Base-by-base conservation (phyloP, 2,113 vertebrate species). In the Acrocephalus kingi region DNA sequence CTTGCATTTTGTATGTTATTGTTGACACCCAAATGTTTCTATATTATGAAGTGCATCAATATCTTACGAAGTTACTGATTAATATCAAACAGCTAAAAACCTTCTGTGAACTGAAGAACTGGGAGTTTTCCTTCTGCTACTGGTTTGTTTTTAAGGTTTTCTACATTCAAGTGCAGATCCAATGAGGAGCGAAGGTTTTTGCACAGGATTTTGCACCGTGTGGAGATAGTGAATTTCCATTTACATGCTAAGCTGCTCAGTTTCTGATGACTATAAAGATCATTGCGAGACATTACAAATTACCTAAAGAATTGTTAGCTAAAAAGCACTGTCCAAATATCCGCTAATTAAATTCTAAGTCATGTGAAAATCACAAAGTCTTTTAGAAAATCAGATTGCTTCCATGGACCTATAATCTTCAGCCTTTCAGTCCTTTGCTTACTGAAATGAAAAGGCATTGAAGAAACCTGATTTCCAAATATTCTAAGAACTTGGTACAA, bases 171-270 rank as follows among this genome's bases (percentile, higher is more conserved):
- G 22, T 11, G 37, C 28, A 77, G 45, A 37, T 56, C 27, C 31
- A 30, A 8, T 35, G 62, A 80, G 13, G 16, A 59, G 3, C 6
- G 37, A 87, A 13, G 16, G 3, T 8, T 73, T 77, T 61, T 59
- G 25, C 27, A 13, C 35, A 66, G 39, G 39, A 31, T 72, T 89
- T 90, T 90, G 35, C 58, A 35, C 16, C 18, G 54, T 33, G 39
- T 37, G 4, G 23, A 64, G 5, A 17, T 13, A 31, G 4, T 43
- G 28, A 46, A 41, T 78, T 79, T 67, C 10, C 39, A 7, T 58
- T 68, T 92, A 7, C 2, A 0, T 24, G 15, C 13, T 17, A 10
- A 64, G 19, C 4, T 22, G 6, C 31, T 76, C 30, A 17, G 1
- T 73, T 81, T 77, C 27, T 83, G 41, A 69, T 80, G 27, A 25